A percentile compares a stretch with the other conserved stretches of the same genome.
phyloP scores from a whole-genome alignment of 2,113 vertebrate genomes.

The Indicator maculatus region DNA sequence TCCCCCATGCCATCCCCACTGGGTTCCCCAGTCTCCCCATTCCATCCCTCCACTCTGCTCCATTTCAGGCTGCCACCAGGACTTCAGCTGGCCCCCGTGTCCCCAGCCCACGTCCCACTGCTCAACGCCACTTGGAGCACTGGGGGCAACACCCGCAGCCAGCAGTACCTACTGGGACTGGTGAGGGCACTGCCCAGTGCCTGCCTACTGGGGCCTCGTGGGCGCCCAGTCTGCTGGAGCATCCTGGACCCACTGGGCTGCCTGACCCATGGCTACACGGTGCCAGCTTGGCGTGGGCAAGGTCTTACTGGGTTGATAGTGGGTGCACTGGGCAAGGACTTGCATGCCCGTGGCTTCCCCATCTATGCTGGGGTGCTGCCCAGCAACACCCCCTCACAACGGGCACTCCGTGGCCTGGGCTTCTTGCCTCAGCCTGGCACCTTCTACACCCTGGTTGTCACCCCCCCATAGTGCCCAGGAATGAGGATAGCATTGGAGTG shows the following conservation, averaged over 20 bases:
- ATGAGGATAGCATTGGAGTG: not conserved
- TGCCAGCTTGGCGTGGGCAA: not conserved
- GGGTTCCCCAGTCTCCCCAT: not conserved
- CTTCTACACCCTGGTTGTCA: not conserved
- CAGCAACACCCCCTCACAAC: not conserved
- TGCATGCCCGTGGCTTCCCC: not conserved
- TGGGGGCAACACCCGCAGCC: not conserved
- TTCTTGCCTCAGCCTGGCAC: not conserved
- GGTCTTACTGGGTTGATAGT: fast-evolving
- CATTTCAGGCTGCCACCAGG: not conserved
- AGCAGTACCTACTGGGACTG: not conserved
- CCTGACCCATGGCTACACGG: constrained; percentile 10
- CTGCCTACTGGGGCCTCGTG: not conserved
- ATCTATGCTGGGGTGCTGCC: not conserved
- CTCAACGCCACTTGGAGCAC: not conserved
- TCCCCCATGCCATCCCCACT: not conserved
- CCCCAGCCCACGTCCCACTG: not conserved
- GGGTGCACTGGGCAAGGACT: not conserved
- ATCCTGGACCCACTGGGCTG: not conserved
- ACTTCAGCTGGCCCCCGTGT: not conserved
- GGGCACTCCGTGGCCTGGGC: not conserved
- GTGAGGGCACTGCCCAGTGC: not conserved
- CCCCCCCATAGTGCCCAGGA: not conserved
- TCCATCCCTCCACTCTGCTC: fast-evolving
- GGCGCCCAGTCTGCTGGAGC: not conserved